Conservation (phyloP, 2,797 vertebrate species). For the Chelidonichthys spinosus region DNA sequence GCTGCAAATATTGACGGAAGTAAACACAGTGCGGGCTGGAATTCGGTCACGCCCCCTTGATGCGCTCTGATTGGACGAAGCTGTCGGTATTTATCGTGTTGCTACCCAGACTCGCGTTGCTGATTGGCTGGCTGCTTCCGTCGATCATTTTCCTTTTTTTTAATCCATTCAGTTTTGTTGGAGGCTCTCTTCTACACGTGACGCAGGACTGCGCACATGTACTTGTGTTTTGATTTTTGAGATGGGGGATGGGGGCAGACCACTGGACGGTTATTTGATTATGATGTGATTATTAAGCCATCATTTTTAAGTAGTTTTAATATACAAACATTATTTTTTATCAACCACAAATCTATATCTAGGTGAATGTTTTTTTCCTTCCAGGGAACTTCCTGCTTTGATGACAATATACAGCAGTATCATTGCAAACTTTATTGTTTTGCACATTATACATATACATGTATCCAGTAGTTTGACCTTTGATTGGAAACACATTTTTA, state of each 20-base stretch:
- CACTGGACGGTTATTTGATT: background rate
- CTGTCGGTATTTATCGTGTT: conserved; percentile 50
- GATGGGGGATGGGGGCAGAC: conserved; percentile 45
- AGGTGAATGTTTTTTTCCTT: background rate
- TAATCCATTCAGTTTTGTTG: conserved; percentile 58
- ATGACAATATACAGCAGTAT: background rate
- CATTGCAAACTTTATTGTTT: background rate
- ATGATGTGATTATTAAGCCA: background rate
- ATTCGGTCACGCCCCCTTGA: conserved; percentile 35
- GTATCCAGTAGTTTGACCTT: background rate
- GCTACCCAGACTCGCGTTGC: conserved; percentile 44
- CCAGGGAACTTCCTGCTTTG: background rate
- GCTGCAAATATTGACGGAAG: conserved; percentile 80
- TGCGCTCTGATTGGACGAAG: conserved; percentile 61
- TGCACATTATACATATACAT: too few species aligned
- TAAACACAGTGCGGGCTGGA: conserved; percentile 56
- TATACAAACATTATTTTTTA: background rate
- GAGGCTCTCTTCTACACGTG: conserved; percentile 71
- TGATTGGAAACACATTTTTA: background rate
- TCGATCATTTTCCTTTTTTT: conserved; percentile 50
- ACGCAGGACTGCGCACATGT: conserved; percentile 71
- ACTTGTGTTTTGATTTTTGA: conserved; percentile 76
- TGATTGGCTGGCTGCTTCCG: conserved; percentile 48
- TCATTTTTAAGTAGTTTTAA: background rate
- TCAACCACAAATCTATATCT: conserved; percentile 1